Percentiles rank a stretch among this genome's conserved stretches.
Conservation (phyloP, 2,888 invertebrate species). For the Parnassius orleans region DNA sequence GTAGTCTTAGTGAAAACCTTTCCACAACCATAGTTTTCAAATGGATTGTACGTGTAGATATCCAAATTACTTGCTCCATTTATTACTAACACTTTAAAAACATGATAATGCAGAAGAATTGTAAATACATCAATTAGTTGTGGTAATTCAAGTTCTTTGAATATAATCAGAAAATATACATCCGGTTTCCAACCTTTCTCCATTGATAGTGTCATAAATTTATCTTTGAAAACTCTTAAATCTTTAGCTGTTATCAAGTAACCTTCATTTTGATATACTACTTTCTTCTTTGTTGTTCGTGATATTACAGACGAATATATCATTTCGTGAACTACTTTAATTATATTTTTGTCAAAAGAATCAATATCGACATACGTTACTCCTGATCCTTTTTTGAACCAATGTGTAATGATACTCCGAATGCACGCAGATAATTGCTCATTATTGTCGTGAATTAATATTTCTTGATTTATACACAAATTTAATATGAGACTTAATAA, state of each 20-base stretch:
- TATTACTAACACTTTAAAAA: constrained; percentile 44
- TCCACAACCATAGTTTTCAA: too few species aligned
- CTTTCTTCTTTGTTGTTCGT: constrained; percentile 2
- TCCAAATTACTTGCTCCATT: constrained; percentile 41
- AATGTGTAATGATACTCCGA: constrained; percentile 6
- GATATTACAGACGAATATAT: constrained; percentile 3
- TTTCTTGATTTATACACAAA: not conserved
- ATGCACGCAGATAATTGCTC: not conserved
- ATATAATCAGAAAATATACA: constrained; percentile 16
- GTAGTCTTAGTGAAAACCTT: too few species aligned
- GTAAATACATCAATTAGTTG: constrained; percentile 40
- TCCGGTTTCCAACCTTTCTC: constrained; percentile 20
- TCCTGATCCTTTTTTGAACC: constrained; percentile 7
- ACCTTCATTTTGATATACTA: constrained; percentile 11
- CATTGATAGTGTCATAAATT: constrained; percentile 12
- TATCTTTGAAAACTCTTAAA: not conserved
- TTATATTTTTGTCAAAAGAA: constrained; percentile 7
- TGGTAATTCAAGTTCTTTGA: constrained; percentile 9
- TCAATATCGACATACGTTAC: constrained; percentile 19
- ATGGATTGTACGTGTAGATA: constrained; percentile 44
- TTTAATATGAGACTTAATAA: constrained; percentile 1
- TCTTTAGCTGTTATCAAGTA: constrained; percentile 13
- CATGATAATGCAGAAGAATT: constrained; percentile 39
- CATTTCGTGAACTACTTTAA: constrained; percentile 12
- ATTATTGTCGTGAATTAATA: not conserved